phyloP scores from a whole-genome alignment of 2,888 invertebrate species.

The Lutraria lutraria region DNA sequence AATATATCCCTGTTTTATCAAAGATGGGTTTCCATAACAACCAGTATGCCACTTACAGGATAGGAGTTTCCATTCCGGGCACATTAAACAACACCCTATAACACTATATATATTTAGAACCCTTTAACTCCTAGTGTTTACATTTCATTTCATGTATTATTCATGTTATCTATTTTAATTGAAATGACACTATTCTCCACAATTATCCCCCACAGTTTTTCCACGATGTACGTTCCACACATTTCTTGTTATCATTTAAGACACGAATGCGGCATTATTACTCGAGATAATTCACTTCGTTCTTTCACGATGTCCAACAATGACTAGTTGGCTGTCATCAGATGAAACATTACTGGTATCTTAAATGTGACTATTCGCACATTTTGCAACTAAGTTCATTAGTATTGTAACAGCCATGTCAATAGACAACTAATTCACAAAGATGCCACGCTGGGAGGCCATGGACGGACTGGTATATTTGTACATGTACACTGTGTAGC shows the following conservation, averaged over 20 bases:
- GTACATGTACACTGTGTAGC: too few species aligned
- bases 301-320: background rate
- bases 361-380: conserved; percentile 19
- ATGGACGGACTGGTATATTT: too few species aligned
- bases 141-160: background rate
- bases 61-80: background rate
- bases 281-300: background rate
- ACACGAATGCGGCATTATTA: background rate
- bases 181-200: background rate
- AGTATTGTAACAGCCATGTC: background rate
- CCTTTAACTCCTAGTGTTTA: background rate
- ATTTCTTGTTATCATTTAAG: background rate
- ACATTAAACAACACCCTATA: background rate
- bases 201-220: background rate
- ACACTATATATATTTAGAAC: background rate
- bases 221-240: background rate
- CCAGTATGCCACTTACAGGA: background rate
- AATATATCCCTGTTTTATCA: background rate
- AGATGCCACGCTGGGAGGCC: background rate
- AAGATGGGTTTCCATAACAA: background rate
- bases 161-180: background rate
- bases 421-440: background rate
- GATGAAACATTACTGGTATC: background rate
- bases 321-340: background rate
- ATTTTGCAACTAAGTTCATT: background rate